Evolutionary conservation across 2,113 vertebrate genomes (phyloP), one percentile per base, ranked within the genome.

Genomic region (Mormyrus lacerda): DNA sequence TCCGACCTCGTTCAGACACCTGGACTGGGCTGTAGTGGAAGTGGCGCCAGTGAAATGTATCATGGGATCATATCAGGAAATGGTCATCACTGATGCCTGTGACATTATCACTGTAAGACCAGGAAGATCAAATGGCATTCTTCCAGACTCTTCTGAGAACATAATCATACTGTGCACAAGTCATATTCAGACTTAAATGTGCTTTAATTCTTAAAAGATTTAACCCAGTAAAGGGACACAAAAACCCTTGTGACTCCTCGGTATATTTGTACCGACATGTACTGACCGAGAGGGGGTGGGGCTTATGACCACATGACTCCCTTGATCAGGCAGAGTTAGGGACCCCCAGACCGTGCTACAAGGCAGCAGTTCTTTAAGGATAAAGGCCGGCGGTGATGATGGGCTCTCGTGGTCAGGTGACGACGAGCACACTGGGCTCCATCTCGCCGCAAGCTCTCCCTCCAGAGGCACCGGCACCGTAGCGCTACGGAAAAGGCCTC

Each of bases 391-490:
- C 65, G 86, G 89, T 47, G 50, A 86, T 88, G 88, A 90, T 73
- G 87, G 73, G 89, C 61, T 90, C 84, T 85, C 84, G 86, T 88
- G 73, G 47, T 51, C 87, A 91, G 91, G 87, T 87, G 91, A 65
- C 86, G 88, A 69, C 1, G 35, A 42, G 76, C 35, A 4, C 5
- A 4, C 76, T 6, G 13, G 13, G 0, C 15, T 83, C 79, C 44
- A 65, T 31, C 3, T 47, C 9, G 24, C 82, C 5, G 15, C 82
- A 21, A 19, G 48, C 50, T 24, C n/a, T 13, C 47, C 44, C 5
- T 87, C 19, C 44, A 44, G 35, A 24, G 10, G 61, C 10, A 2
- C 61, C 42, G 19, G 39, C 24, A 1, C 51, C 19, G 11, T 35
- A 31, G 9, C 42, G 11, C 39, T 50, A 39, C 19, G 27, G 51